Conservation (phyloP, 2,797 vertebrate species). For the Pipistrellus nathusii region DNA sequence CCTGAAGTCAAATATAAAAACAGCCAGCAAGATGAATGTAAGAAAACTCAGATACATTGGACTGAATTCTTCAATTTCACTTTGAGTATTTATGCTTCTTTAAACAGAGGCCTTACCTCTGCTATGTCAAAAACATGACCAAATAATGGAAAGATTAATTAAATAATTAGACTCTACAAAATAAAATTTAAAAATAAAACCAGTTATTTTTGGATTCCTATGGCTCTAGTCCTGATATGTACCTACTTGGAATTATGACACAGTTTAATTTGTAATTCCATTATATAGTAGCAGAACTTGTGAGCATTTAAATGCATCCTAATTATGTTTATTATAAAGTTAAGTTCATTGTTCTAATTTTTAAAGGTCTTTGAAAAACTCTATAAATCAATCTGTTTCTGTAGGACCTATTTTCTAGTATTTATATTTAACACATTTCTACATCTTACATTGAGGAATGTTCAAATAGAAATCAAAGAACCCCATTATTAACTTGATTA, state of each 20-base stretch:
- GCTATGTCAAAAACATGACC: background rate
- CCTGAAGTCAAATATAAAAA: slow-evolving; percentile 12
- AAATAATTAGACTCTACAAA: background rate
- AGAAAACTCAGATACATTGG: slow-evolving; percentile 3
- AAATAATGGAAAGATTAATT: background rate
- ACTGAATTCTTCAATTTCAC: slow-evolving; percentile 1
- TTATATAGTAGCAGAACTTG: slow-evolving; percentile 26
- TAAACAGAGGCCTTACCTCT: background rate
- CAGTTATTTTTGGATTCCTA: background rate
- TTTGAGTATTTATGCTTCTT: background rate
- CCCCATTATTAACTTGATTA: slow-evolving; percentile 26
- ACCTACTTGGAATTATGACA: background rate
- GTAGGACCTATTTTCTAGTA: slow-evolving; percentile 4
- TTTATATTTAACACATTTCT: background rate
- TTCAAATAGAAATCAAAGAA: slow-evolving; percentile 42
- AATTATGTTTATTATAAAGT: slow-evolving; percentile 30
- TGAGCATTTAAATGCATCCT: background rate
- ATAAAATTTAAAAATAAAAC: background rate
- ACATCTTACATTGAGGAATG: background rate
- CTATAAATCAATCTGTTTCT: slow-evolving; percentile 44
- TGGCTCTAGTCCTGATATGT: background rate
- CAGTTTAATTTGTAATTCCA: background rate
- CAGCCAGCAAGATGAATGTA: background rate
- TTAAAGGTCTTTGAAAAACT: slow-evolving; percentile 20
- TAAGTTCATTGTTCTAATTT: background rate